Conservation (phyloP, 2,888 invertebrate genomes). For the Cybosia mesomella region DNA sequence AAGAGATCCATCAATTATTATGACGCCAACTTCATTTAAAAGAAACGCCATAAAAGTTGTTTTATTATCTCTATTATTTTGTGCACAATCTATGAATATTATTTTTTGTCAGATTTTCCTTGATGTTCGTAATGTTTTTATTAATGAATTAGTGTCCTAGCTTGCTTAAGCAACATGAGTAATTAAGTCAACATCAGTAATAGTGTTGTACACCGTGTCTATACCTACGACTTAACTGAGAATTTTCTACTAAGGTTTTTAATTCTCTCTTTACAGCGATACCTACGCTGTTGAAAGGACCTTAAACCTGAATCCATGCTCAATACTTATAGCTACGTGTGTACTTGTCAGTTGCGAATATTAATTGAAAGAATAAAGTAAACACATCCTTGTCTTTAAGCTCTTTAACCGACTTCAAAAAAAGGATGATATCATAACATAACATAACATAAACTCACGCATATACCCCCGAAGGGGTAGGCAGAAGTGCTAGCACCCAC, state of each 20-base stretch:
- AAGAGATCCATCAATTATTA: slow-evolving; percentile 22
- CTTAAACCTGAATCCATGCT: too few relatives aligned
- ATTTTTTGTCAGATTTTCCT: background rate
- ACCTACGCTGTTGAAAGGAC: too few relatives aligned
- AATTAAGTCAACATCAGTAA: background rate
- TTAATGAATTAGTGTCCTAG: background rate
- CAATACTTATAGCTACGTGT: too few relatives aligned
- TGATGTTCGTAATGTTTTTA: background rate
- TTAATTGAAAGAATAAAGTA: too few relatives aligned
- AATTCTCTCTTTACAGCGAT: background rate
- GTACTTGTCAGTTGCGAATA: too few relatives aligned
- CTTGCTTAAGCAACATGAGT: too few relatives aligned
- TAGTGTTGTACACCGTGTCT: background rate
- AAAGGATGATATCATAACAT: too few relatives aligned
- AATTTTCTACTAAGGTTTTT: background rate
- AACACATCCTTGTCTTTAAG: too few relatives aligned
- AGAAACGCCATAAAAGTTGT: slow-evolving; percentile 22
- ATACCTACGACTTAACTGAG: background rate
- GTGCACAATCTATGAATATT: slow-evolving; percentile 7
- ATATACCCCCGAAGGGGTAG: too few relatives aligned
- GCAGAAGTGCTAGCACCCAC: too few relatives aligned
- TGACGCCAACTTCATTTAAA: slow-evolving; percentile 27
- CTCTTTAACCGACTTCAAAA: too few relatives aligned
- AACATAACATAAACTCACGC: too few relatives aligned
- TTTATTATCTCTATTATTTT: slow-evolving; percentile 23